Percentiles rank a stretch among this genome's conserved stretches.
Conservation (phyloP, 53 echinoderm and acorn worm genomes). For the Echinometra lucunter region DNA sequence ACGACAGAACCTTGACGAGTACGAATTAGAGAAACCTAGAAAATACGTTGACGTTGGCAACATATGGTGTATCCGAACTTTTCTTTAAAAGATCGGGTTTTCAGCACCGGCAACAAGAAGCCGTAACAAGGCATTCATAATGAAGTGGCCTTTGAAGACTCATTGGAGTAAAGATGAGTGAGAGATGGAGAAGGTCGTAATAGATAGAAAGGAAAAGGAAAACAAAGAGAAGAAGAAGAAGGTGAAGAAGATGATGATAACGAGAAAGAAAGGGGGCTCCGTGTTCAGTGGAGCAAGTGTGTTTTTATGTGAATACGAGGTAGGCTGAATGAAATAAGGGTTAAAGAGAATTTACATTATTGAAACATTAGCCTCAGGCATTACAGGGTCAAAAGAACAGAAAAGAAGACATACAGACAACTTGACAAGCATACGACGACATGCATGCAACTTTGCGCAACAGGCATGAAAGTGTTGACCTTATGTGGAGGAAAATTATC, state of each 20-base stretch:
- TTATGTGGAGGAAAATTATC: slow-evolving; percentile 25
- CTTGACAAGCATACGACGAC: neutral
- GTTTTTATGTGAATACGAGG: neutral
- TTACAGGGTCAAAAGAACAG: neutral
- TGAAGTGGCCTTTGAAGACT: neutral
- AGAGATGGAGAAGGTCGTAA: neutral
- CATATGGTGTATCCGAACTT: neutral
- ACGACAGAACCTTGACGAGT: neutral
- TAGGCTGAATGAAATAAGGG: neutral
- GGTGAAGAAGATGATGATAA: neutral
- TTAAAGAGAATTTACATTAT: too few relatives aligned
- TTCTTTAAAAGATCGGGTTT: neutral
- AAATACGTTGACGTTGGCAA: neutral
- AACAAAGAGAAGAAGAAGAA: neutral
- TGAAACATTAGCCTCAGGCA: too few relatives aligned
- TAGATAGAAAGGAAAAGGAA: neutral
- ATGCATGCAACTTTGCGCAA: slow-evolving; percentile 12
- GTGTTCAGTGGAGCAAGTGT: neutral
- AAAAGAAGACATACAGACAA: neutral
- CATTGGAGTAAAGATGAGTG: neutral
- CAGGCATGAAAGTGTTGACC: slow-evolving; percentile 20
- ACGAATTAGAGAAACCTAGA: neutral
- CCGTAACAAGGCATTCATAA: neutral
- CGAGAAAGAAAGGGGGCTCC: neutral
- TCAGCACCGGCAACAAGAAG: neutral